Base-by-base conservation (phyloP, 2,888 invertebrate genomes). In the Hylaea fasciaria region DNA sequence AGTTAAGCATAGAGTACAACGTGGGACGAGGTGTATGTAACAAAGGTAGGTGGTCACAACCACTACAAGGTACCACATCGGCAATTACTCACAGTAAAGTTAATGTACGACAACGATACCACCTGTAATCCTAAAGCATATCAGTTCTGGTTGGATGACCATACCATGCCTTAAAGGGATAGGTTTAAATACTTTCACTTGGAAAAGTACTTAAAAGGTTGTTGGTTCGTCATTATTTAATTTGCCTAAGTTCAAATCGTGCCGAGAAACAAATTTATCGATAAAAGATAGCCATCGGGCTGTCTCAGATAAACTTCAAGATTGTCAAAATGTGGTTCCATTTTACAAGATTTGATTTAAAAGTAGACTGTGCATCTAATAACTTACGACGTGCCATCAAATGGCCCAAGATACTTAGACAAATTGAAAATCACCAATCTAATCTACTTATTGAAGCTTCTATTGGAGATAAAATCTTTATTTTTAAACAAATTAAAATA, bases 81-180 rank as follows among this genome's bases (percentile, higher is more conserved):
- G 74, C 83, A 75, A 85, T 86, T 83, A 85, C 69, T 86, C 83
- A 83, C 81, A 68, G 81, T n/a, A n/a, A n/a, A n/a, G n/a, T 71
- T 79, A 83, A 85, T 81, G 77, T 79, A 80, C 78, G 76, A 73
- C 76, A 72, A 68, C 72, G 72, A 72, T 75, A 72, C 58, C 72
- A 67, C 67, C 64, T 65, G 78, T 81, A 77, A 81, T 76, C 78
- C 77, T 76, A 69, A 77, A 68, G 68, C 73, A 76, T 77, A 73
- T 73, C 72, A 65, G 70, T 70, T 71, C n/a, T 49, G n/a, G 43
- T 39, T n/a, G 22, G 17, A 32, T 14, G 17, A n/a, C 16, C 28
- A 7, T 9, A 11, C 43, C 22, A 5, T 44, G 16, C 43, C 16
- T 35, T 35, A n/a, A n/a, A n/a, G n/a, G n/a, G n/a, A n/a, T n/a